Base-by-base conservation (phyloP, 2,888 invertebrate genomes). In the Ectemnius cavifrons region DNA sequence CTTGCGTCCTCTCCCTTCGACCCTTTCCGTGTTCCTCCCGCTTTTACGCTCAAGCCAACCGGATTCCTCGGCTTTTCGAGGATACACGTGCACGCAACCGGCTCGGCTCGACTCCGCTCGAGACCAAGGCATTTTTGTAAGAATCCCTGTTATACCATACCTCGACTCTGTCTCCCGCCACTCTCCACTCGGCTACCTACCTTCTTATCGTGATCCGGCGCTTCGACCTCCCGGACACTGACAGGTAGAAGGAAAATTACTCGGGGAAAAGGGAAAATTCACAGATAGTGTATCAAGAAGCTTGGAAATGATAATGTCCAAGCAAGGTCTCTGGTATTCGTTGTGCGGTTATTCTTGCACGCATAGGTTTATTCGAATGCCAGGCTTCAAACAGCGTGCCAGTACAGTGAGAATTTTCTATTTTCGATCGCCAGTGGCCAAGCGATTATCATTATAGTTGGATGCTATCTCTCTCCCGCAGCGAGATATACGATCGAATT, bases 381-480 rank as follows among this genome's bases (percentile, higher is more conserved):
- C 2, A 1, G 16, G 16, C n/a, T 14, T 16, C 2, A 16, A 52
- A 14, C 8, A 11, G 52, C 52, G n/a, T 16, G 52, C 52, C 52
- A 52, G 52, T 16, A 52, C 52, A 14, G 14, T 16, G n/a, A 3
- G 11, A 2, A 6, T n/a, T 0, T 46, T 63, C 60, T 75, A 69
- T 63, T 75, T 75, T 66, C 47, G 63, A 60, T 60, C n/a, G 47
- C 2, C 37, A 37, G 14, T 20, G 37, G 8, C 62, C 4, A 27
- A 46, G 27, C 27, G 16, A 23, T 58, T 58, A 20, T 58, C 58
- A 27, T 14, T 58, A 58, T 58, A 23, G 8, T 18, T 23, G 63
- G 67, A 57, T 59, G 49, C 77, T 73, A 72, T 60, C 52, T 57
- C 63, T 65, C 77, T 69, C 69, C 69, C 57, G 37, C 49, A 65